Evolutionary conservation across 1,140 invertebrate species (phyloP).

Genomic region (Eumeta japonica): DNA sequence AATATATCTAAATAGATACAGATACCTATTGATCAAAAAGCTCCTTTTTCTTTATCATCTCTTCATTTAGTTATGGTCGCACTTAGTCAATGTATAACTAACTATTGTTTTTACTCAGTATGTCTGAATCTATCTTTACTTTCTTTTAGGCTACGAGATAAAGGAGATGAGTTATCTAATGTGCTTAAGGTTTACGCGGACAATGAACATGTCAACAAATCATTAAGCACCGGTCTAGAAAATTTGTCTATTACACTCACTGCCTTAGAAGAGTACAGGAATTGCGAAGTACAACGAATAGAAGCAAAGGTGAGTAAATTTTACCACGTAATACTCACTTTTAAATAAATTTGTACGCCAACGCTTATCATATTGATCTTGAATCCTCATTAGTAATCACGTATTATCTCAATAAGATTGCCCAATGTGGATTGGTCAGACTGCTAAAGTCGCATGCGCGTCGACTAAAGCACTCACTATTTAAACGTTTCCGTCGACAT

Average conservation of each 20-base stretch:
- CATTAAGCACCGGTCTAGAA: constrained; percentile 60
- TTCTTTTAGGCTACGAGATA: constrained; percentile 62
- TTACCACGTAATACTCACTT: not conserved
- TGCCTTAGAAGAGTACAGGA: constrained; percentile 70
- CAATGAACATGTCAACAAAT: constrained; percentile 69
- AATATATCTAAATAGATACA: too few species aligned
- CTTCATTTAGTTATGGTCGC: too few species aligned
- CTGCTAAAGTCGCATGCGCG: too few species aligned
- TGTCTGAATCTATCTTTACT: constrained; percentile 1
- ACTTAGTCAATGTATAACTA: not conserved
- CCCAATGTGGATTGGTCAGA: too few species aligned
- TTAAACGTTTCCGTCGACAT: too few species aligned
- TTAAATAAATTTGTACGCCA: too few species aligned
- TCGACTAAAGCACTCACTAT: too few species aligned
- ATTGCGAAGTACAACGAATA: constrained; percentile 67
- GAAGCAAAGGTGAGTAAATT: constrained; percentile 65
- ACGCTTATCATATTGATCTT: too few species aligned
- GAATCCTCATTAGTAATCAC: too few species aligned
- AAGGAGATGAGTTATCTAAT: constrained; percentile 68
- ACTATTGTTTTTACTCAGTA: constrained; percentile 7
- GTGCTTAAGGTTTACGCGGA: constrained; percentile 65
- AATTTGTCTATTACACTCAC: constrained; percentile 66
- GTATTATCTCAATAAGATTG: too few species aligned
- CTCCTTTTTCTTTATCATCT: too few species aligned
- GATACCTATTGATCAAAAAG: too few species aligned